These are phyloP conservation scores for Stichodactyla mertensii DNA, from an alignment of 64 coral and sea anemone species.

Conservation along the genomic window DNA sequence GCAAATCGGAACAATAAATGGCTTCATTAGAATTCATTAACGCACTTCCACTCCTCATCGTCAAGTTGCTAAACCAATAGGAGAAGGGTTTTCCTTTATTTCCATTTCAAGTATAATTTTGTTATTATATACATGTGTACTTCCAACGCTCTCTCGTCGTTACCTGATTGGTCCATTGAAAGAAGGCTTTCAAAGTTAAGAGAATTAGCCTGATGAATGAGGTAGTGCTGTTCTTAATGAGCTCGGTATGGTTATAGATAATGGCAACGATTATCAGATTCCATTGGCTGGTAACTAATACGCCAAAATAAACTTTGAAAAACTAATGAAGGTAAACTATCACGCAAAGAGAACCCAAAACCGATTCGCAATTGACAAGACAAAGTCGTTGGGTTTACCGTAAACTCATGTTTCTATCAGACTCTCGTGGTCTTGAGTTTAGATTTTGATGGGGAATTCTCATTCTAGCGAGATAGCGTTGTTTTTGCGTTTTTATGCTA, in stretches of 20 bases:
- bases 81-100: conserved; percentile 32
- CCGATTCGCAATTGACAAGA: background rate
- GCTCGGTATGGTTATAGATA: conserved; percentile 59
- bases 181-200: conserved; percentile 71
- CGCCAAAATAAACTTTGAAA: conserved; percentile 68
- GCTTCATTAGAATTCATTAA: conserved; percentile 97
- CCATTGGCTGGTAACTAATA: conserved; percentile 77
- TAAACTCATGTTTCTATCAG: conserved; percentile 5
- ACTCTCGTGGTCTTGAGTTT: conserved; percentile 15
- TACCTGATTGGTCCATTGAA: conserved; percentile 59
- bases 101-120: conserved; percentile 71
- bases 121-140: conserved; percentile 60
- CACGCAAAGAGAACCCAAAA: conserved; percentile 28
- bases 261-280: conserved; percentile 72
- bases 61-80: conserved; percentile 17
- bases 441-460: conserved; percentile 6
- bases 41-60: conserved; percentile 51
- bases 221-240: conserved; percentile 76
- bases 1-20: conserved; percentile 91
- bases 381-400: conserved; percentile 4
- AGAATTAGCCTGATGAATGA: conserved; percentile 89
- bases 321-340: conserved; percentile 85
- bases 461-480: conserved; percentile 19
- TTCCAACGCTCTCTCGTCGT: conserved; percentile 33
- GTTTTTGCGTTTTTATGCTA: conserved; percentile 23